Percentiles rank a stretch among this genome's conserved stretches.
Evolutionary conservation across 2,888 invertebrate genomes (phyloP).

Genomic region (Yponomeuta evonymella): DNA sequence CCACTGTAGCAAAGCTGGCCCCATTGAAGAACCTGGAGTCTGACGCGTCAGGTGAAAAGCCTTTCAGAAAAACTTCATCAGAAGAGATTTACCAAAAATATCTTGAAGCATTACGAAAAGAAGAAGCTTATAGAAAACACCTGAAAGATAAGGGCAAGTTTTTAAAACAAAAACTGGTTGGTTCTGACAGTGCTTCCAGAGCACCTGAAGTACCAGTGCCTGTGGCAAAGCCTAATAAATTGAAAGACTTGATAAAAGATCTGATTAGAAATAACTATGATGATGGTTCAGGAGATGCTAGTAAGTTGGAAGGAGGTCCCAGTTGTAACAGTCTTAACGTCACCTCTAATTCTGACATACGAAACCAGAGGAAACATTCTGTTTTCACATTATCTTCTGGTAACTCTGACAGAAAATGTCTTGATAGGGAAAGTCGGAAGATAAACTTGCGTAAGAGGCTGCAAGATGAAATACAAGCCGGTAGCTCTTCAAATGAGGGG

Average conservation of each 20-base stretch:
- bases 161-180: constrained; percentile 56
- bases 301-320: constrained; percentile 55
- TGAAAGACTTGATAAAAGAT: constrained; percentile 61
- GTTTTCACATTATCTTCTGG: constrained; percentile 65
- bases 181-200: constrained; percentile 47
- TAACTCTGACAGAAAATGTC: constrained; percentile 32
- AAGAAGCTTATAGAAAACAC: constrained; percentile 56
- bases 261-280: constrained; percentile 63
- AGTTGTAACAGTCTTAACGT: constrained; percentile 33
- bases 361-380: constrained; percentile 57
- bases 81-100: constrained; percentile 62
- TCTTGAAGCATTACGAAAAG: constrained; percentile 54
- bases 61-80: constrained; percentile 52
- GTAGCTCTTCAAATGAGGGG: constrained; percentile 31
- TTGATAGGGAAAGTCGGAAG: constrained; percentile 36
- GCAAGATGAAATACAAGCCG: constrained; percentile 36
- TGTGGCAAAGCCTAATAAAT: constrained; percentile 40
- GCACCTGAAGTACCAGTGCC: constrained; percentile 31
- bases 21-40: constrained; percentile 39
- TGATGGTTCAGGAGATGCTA: constrained; percentile 68
- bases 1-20: constrained; percentile 16
- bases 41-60: constrained; percentile 49
- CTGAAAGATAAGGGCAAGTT: constrained; percentile 60
- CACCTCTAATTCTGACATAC: constrained; percentile 32
- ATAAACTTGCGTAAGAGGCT: constrained; percentile 41